Conservation (phyloP, 1,140 invertebrate species). For the Zaprionus gabonicus region DNA sequence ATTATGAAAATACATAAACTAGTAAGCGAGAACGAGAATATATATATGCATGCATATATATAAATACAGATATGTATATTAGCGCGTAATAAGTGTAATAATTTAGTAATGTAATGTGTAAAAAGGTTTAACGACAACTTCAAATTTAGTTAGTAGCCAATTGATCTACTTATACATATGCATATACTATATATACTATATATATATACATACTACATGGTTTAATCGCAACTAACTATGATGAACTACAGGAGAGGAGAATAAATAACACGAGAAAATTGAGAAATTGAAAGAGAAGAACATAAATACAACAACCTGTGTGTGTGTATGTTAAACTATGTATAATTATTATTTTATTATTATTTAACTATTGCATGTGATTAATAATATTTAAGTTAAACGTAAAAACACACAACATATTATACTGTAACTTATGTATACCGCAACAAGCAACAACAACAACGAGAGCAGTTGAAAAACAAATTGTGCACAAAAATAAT, state of each 20-base stretch:
- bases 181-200: slow-evolving; percentile 31
- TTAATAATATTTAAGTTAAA: slow-evolving; percentile 83
- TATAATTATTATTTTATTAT: slow-evolving; percentile 82
- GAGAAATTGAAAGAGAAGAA: neutral
- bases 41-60: slow-evolving; percentile 41
- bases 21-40: slow-evolving; percentile 40
- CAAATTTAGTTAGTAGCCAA: slow-evolving; percentile 81
- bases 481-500: slow-evolving; percentile 70
- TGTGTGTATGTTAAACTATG: slow-evolving; percentile 66
- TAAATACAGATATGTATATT: slow-evolving; percentile 53
- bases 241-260: neutral
- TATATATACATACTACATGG: slow-evolving; percentile 30
- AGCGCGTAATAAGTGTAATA: slow-evolving; percentile 73
- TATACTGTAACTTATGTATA: slow-evolving; percentile 82
- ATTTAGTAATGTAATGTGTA: slow-evolving; percentile 75
- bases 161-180: slow-evolving; percentile 45
- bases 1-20: slow-evolving; percentile 34
- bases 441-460: slow-evolving; percentile 51
- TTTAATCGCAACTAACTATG: slow-evolving; percentile 33
- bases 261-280: neutral
- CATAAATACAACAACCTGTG: slow-evolving; percentile 29
- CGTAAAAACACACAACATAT: slow-evolving; percentile 80
- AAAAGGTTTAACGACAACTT: slow-evolving; percentile 59
- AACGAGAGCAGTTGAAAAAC: slow-evolving; percentile 11
- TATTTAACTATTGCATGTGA: slow-evolving; percentile 83